Evolutionary conservation across 2,113 vertebrate genomes (phyloP), one percentile per base, ranked within the genome.

Genomic region (Sitta europaea): DNA sequence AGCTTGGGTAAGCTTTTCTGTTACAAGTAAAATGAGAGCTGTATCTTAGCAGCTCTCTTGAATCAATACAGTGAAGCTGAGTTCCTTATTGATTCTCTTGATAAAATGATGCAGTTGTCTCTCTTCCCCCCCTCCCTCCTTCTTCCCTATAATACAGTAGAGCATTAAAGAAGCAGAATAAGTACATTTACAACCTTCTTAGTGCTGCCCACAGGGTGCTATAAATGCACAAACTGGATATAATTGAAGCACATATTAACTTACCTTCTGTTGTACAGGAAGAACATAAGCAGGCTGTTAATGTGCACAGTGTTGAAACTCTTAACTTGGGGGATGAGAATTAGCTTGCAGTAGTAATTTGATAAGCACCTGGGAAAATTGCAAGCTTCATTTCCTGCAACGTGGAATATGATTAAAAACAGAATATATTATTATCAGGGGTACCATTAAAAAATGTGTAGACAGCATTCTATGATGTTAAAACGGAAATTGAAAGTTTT

Each of bases 391-490:
- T 98, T 98, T 98, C 97, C 98, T 98, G 97, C 97, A 98, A 98
- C 86, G 95, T 98, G 98, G 98, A 99, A 99, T 99, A 99, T 99
- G 99, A 99, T 99, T 99, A 99, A 99, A 99, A 99, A 97, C 98
- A 98, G 98, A 98, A 98, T 98, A 98, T 99, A 99, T 99, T 99
- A 99, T 99, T 99, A 98, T 98, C 99, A 98, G 96, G 98, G 99
- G 99, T 98, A 97, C 98, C 98, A 99, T 99, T 99, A 99, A 99
- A 98, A 99, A 99, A 98, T 98, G 98, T 99, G 98, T 98, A 99
- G 99, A 99, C 98, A 98, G 99, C 99, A 98, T 98, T 99, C 97
- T 98, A 92, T 98, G 98, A 98, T 98, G 98, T 97, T 98, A 98
- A 98, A 98, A 98, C 98, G 98, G 98, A 99, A 99, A 99, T 98